Evolutionary conservation across 2,797 vertebrate species (phyloP).

Genomic region (Diplodus sargus): DNA sequence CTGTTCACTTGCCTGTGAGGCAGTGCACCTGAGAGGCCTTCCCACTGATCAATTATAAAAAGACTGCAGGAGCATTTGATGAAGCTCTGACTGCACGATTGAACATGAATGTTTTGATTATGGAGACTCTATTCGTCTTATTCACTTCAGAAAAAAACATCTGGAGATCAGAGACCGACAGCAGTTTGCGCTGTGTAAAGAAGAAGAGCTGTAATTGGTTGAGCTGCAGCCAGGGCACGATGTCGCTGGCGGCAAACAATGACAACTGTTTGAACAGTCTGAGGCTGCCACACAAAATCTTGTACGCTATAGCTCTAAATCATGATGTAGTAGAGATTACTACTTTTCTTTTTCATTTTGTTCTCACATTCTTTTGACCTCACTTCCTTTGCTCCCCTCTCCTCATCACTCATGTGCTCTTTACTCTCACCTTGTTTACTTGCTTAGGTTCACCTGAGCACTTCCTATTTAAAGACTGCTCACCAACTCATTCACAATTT

Average conservation of each 20-base stretch:
- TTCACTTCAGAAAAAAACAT: slow-evolving; percentile 1
- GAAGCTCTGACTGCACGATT: not conserved
- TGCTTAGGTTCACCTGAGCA: too few species aligned
- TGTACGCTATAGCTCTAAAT: not conserved
- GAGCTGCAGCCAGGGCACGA: not conserved
- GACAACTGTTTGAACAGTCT: slow-evolving; percentile 23
- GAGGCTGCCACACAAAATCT: slow-evolving; percentile 8
- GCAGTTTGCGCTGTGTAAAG: not conserved
- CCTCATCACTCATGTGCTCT: too few species aligned
- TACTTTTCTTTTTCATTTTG: too few species aligned
- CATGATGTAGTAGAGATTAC: not conserved
- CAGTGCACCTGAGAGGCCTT: not conserved
- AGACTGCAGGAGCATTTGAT: slow-evolving; percentile 9
- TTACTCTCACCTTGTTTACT: too few species aligned
- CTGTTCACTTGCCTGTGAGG: not conserved
- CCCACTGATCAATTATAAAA: slow-evolving; percentile 6
- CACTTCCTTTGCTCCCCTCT: too few species aligned
- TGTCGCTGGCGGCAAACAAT: slow-evolving; percentile 28
- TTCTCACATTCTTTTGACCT: too few species aligned
- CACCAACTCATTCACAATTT: too few species aligned
- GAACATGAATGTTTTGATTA: not conserved
- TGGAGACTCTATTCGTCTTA: not conserved
- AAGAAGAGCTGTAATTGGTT: slow-evolving; percentile 12
- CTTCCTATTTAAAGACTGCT: too few species aligned
- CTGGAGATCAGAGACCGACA: not conserved